Evolutionary conservation across 2,797 vertebrate genomes (phyloP).

Genomic region (Anguilla megastoma): DNA sequence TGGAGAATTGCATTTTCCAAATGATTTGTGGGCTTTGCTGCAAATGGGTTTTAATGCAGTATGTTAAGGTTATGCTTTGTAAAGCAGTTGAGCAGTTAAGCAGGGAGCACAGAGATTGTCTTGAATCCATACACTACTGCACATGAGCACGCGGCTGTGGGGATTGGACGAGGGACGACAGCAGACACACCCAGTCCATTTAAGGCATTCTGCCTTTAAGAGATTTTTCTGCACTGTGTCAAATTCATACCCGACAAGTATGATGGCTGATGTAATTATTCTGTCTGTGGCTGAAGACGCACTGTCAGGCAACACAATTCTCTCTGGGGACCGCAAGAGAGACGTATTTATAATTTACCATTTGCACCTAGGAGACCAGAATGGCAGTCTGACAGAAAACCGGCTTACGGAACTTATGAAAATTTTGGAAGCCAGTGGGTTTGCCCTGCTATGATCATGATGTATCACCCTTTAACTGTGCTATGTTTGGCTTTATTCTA

Average conservation of each 20-base stretch:
- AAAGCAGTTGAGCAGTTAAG: neutral
- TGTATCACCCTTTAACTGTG: neutral
- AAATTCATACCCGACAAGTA: neutral
- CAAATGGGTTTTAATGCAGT: constrained; percentile 5
- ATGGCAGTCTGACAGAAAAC: neutral
- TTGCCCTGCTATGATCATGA: neutral
- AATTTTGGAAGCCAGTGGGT: neutral
- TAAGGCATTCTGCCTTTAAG: neutral
- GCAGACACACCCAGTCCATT: neutral
- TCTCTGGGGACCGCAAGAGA: constrained; percentile 31
- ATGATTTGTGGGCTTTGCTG: constrained; percentile 22
- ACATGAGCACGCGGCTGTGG: neutral
- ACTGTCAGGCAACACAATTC: constrained; percentile 30
- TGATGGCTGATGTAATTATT: neutral
- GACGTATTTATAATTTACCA: constrained; percentile 29
- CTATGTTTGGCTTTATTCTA: neutral
- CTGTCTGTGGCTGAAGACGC: neutral
- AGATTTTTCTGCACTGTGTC: neutral
- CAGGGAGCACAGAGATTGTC: neutral
- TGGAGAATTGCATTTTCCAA: constrained; percentile 21
- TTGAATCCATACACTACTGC: neutral
- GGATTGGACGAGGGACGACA: neutral
- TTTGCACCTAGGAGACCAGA: constrained; percentile 30
- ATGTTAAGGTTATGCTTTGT: neutral
- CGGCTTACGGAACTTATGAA: neutral